Evolutionary conservation across 1,140 invertebrate species (phyloP).

Genomic region (Diabrotica undecimpunctata): DNA sequence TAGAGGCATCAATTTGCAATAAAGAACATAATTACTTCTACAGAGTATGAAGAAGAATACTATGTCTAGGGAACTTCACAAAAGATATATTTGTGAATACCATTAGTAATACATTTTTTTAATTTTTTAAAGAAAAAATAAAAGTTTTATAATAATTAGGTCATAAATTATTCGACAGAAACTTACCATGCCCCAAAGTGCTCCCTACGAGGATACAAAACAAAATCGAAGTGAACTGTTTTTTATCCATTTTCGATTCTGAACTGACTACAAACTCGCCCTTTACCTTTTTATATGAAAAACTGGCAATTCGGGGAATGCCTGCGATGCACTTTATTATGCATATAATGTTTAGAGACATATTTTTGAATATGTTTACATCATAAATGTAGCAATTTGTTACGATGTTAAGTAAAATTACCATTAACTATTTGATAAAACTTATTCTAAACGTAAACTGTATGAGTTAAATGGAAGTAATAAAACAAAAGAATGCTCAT

Average conservation of each 20-base stretch:
- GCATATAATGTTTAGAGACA: background rate
- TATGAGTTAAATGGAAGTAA: no score
- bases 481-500: no score
- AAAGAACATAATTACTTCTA: no score
- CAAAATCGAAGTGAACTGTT: slow-evolving; percentile 19
- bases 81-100: no score
- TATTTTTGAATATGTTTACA: background rate
- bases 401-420: background rate
- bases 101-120: no score
- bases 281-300: slow-evolving; percentile 14
- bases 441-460: no score
- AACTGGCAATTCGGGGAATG: background rate
- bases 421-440: background rate
- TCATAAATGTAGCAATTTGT: background rate
- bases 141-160: no score
- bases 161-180: background rate
- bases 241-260: slow-evolving; percentile 14
- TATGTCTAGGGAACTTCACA: no score
- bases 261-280: background rate
- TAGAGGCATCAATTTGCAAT: no score
- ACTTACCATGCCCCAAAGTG: slow-evolving; percentile 24
- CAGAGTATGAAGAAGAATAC: no score
- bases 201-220: slow-evolving; percentile 17
- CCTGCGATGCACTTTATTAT: background rate
- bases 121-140: no score